phyloP scores from a whole-genome alignment of 2,888 invertebrate genomes.

The Ophion ellenae region DNA sequence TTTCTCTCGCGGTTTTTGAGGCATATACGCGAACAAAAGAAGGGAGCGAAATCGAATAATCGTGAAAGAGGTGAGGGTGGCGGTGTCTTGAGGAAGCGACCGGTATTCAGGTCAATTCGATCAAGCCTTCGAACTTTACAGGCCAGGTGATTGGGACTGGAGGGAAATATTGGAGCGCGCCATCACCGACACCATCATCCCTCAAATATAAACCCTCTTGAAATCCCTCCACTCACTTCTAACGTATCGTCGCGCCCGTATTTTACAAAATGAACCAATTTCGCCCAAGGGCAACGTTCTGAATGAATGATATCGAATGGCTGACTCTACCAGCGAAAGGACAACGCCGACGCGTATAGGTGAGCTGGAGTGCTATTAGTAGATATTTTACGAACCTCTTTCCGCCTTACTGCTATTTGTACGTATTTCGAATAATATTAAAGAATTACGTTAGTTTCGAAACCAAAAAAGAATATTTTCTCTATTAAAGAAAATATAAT shows the following conservation, averaged over 20 bases:
- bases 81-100: conserved; percentile 22
- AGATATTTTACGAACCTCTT: background rate
- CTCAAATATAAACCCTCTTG: conserved; percentile 10
- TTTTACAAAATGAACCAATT: conserved; percentile 37
- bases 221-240: conserved; percentile 18
- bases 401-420: background rate
- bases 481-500: no score
- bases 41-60: conserved; percentile 18
- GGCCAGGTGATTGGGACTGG: conserved; percentile 36
- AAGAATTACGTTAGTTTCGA: no score
- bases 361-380: background rate
- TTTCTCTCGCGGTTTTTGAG: background rate
- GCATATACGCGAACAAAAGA: background rate
- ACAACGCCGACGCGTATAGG: background rate
- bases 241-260: conserved; percentile 9
- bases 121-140: conserved; percentile 42
- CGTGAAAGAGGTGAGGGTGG: conserved; percentile 10
- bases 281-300: conserved; percentile 23
- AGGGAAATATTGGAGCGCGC: conserved; percentile 1
- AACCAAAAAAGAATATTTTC: no score
- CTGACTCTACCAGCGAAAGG: conserved; percentile 4
- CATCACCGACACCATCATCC: conserved; percentile 10
- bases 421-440: background rate
- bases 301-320: conserved; percentile 7
- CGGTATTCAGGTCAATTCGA: conserved; percentile 44